A percentile compares a stretch with the other conserved stretches of the same genome.
These are phyloP conservation scores for Chloropsis cyanopogon DNA, from an alignment of 2,113 vertebrate genomes.

Conservation along the genomic window DNA sequence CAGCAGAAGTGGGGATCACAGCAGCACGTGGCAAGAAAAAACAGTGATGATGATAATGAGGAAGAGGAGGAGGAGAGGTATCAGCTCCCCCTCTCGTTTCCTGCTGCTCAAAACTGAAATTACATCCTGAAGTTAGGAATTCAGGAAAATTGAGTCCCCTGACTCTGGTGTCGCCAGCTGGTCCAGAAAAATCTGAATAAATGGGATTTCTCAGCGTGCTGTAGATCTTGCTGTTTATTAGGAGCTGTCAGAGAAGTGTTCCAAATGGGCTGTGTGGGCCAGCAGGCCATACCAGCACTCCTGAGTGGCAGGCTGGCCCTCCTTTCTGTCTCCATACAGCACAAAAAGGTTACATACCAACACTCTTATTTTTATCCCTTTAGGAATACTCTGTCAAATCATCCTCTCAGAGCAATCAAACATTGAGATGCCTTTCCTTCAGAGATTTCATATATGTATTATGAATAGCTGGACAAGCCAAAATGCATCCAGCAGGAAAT, in stretches of 20 bases:
- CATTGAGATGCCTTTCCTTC: not conserved
- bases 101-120: not conserved
- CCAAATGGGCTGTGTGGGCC: not conserved
- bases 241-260: constrained; percentile 24
- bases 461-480: not conserved
- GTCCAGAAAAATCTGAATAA: not conserved
- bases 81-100: not conserved
- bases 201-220: not conserved
- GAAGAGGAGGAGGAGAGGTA: not conserved
- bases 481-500: not conserved
- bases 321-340: not conserved
- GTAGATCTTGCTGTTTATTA: constrained; percentile 11
- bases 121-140: not conserved
- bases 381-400: not conserved
- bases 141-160: not conserved
- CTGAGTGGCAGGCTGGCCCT: not conserved
- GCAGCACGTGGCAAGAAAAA: not conserved
- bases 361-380: constrained; percentile 48
- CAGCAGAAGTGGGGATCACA: not conserved
- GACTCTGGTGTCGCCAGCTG: not conserved
- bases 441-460: not conserved
- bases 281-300: not conserved
- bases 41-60: not conserved
- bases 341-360: constrained; percentile 41
- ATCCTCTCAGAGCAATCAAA: not conserved